Base-by-base conservation (phyloP, 2,888 invertebrate genomes). In the Acholoe squamosa region DNA sequence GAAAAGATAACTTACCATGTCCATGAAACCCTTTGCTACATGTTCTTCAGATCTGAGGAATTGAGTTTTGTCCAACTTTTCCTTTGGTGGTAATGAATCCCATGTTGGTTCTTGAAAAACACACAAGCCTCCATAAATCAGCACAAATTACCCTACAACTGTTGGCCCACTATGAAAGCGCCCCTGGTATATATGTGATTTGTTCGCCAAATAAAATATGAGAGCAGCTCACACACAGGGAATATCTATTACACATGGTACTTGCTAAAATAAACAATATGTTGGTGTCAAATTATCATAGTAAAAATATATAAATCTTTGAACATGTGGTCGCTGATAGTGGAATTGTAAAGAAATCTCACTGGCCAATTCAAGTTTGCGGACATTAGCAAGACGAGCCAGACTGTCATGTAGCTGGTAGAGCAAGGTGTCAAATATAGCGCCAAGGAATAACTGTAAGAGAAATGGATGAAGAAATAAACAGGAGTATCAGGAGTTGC, bases 381-480 rank as follows among this genome's bases (percentile, higher is more conserved):
- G 91, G 84, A 92, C 92, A 77, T 92, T 92, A 67, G 92, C 92
- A 33, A 92, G 84, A 22, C 92, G 88, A 56, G 91, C 90, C 28
- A 92, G 91, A 61, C 92, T 91, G 91, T 92, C 92, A 84, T 92
- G 92, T 0, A 92, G 90, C 91, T 91, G 91, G 88, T 92, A 92
- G 34, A 92, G 89, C 90, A 92, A 77, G 3, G 92, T 92, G 76
- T 92, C 92, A 89, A 92, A 67, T n/a, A 92, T 92, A 67, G 92
- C 88, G 7, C 91, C 91, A n/a, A 92, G 92, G 77, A 92, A 92
- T 61, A 67, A 90, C 92, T 92, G 89, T 80, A 16, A 77, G 1
- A 25, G 77, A 34, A 19, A 33, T 16, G 31, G n/a, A 28, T 1
- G 1, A 33, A 34, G 77, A 16, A 77, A 1, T 25, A 5, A 14